These are phyloP conservation scores for Fukomys damarensis DNA, from an alignment of 2,113 vertebrate species.

Conservation along the genomic window DNA sequence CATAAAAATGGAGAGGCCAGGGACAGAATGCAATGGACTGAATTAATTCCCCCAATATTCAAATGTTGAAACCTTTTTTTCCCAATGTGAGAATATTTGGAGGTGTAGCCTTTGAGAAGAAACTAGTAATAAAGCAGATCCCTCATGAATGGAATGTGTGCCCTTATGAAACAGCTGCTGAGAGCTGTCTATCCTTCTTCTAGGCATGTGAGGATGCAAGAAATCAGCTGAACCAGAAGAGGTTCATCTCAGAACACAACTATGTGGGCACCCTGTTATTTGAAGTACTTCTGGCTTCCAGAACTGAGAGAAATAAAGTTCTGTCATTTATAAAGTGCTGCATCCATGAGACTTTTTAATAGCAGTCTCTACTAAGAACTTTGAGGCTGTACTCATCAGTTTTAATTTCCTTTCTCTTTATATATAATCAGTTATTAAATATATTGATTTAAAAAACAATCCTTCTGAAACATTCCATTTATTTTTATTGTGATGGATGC, in stretches of 20 bases:
- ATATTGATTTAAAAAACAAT: constrained; percentile 31
- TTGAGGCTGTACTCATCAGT: not conserved
- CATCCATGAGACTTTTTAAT: not conserved
- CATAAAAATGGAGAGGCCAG: not conserved
- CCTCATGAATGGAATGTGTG: not conserved
- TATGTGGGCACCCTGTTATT: too few relatives aligned
- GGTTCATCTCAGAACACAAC: not conserved
- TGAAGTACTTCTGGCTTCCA: not conserved
- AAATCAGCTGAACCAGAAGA: not conserved
- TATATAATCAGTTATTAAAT: not conserved
- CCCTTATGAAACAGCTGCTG: rapidly evolving
- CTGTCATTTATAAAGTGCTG: not conserved
- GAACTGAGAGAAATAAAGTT: not conserved
- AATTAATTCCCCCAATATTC: not conserved
- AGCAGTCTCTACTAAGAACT: not conserved
- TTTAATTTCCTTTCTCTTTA: constrained; percentile 16
- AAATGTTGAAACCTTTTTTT: not conserved
- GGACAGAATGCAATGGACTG: not conserved
- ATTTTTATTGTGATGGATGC: constrained; percentile 3
- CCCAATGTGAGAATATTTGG: not conserved
- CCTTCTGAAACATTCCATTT: not conserved
- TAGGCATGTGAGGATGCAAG: not conserved
- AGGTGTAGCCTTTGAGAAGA: not conserved
- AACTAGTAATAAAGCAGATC: not conserved
- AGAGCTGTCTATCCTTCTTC: not conserved